These are phyloP conservation scores for Drosophila kohkoa DNA, from an alignment of 1,140 invertebrate genomes.

Conservation along the genomic window DNA sequence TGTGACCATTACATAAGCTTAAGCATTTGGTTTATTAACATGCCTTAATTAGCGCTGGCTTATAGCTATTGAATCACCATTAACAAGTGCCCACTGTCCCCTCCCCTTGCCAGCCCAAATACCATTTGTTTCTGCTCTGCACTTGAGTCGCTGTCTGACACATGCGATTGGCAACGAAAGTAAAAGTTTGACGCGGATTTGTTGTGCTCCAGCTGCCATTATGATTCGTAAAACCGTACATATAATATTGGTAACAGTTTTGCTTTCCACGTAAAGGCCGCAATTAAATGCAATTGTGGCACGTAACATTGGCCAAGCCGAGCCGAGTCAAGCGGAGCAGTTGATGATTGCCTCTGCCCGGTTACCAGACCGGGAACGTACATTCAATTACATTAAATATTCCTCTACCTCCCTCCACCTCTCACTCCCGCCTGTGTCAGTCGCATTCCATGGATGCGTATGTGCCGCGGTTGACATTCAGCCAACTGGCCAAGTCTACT, in stretches of 20 bases:
- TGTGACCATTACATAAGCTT: constrained; percentile 50
- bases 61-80: constrained; percentile 31
- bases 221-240: constrained; percentile 12
- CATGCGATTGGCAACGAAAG: constrained; percentile 50
- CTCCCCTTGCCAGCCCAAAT: not conserved
- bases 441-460: constrained; percentile 57
- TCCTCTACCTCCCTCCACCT: not conserved
- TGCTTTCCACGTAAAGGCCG: constrained; percentile 59
- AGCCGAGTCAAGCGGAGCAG: no score
- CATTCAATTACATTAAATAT: constrained; percentile 2
- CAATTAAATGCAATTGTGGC: constrained; percentile 66
- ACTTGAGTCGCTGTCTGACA: constrained; percentile 21
- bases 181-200: constrained; percentile 62
- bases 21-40: constrained; percentile 69
- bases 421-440: not conserved
- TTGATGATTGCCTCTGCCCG: constrained; percentile 9
- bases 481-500: constrained; percentile 34
- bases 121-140: not conserved
- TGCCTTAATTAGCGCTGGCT: constrained; percentile 56
- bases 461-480: constrained; percentile 73
- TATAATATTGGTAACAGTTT: constrained; percentile 47
- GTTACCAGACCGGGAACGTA: constrained; percentile 2
- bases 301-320: constrained; percentile 73
- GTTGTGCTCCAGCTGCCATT: constrained; percentile 38
- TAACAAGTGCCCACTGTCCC: constrained; percentile 12